Evolutionary conservation across 2,888 invertebrate genomes (phyloP), one percentile per base, ranked within the genome.

Genomic region (Criorhina ranunculi): DNA sequence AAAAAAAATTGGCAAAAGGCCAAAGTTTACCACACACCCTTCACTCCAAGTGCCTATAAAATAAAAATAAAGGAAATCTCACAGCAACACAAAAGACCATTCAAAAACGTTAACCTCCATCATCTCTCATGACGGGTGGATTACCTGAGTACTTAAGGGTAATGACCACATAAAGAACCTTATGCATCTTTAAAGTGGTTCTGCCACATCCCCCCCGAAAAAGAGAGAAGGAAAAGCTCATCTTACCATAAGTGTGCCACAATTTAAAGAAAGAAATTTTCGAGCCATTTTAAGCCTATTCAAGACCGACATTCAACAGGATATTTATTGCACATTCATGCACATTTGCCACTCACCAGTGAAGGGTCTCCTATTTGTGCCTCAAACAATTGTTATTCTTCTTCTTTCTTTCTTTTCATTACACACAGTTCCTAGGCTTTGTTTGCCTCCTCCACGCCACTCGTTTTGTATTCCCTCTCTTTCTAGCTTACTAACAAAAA

Each of bases 241-340:
- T 72, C 70, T 79, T 40, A 29, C 33, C 75, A 46, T 51, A 44
- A 66, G 60, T 44, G 40, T 17, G 46, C 29, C 51, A 73, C 59
- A 62, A 62, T 69, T 69, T 81, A 69, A 67, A 70, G 49, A 44
- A 29, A 64, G 12, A 35, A 66, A 59, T 80, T 64, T 24, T 24
- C 49, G 53, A 78, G 67, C 70, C 80, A 69, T 83, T 83, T 83
- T 19, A 73, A 78, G 78, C 83, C 83, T 67, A 78, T 78, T 83
- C 67, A 83, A 69, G 69, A 69, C 77, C 78, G 55, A 64, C 76
- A 75, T 80, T 79, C 80, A 80, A 76, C 75, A 76, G 85, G 80
- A 85, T 80, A 75, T 85, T 85, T 80, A 85, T 85, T 80, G 80
- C 85, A 85, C 85, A 81, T 81, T 81, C 62, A 70, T 81, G 81